These are phyloP conservation scores for Drosophila pectinifera DNA, from an alignment of 1,140 invertebrate genomes.

Conservation along the genomic window DNA sequence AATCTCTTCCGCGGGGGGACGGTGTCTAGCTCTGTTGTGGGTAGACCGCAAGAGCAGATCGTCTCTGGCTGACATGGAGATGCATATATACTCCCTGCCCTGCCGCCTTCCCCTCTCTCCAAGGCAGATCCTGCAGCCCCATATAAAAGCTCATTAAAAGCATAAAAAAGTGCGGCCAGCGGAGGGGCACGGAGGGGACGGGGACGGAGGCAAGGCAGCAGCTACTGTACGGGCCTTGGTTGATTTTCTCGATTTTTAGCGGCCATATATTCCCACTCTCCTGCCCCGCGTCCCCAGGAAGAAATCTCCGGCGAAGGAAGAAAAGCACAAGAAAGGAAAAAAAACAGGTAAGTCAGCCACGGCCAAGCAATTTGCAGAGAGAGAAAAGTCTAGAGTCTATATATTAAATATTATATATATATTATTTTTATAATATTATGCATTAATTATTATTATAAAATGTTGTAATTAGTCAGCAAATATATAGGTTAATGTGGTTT, in stretches of 20 bases:
- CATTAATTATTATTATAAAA: too few species aligned
- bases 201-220: constrained; percentile 49
- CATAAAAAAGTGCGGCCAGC: constrained; percentile 69
- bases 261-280: constrained; percentile 8
- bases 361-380: constrained; percentile 31
- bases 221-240: constrained; percentile 81
- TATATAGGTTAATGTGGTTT: too few species aligned
- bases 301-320: constrained; percentile 37
- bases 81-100: constrained; percentile 33
- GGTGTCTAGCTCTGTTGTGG: constrained; percentile 21
- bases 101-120: background rate
- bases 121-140: constrained; percentile 44
- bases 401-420: too few species aligned
- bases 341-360: constrained; percentile 75
- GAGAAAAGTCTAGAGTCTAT: too few species aligned
- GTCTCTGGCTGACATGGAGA: constrained; percentile 44
- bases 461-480: too few species aligned
- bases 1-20: constrained; percentile 11
- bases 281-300: constrained; percentile 1
- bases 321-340: constrained; percentile 70
- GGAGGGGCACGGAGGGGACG: too few species aligned
- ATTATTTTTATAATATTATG: too few species aligned
- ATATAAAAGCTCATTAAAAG: constrained; percentile 83
- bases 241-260: constrained; percentile 74
- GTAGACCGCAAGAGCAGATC: constrained; percentile 47